A percentile compares a stretch with the other conserved stretches of the same genome.
Evolutionary conservation across 2,888 invertebrate genomes (phyloP).

Genomic region (Stomorhina lunata): DNA sequence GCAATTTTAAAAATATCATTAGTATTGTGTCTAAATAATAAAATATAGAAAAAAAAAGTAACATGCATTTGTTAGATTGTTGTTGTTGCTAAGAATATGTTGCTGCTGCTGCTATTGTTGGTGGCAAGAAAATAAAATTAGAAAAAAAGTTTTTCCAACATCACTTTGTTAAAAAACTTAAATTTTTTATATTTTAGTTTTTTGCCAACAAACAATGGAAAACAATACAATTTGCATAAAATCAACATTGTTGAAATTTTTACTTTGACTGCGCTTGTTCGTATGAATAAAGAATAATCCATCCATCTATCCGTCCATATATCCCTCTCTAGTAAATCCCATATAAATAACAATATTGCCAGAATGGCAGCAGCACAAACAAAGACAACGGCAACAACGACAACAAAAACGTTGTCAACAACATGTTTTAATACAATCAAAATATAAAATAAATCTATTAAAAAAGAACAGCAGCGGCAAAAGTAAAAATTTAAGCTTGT

Average conservation of each 20-base stretch:
- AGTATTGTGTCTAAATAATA: constrained; percentile 54
- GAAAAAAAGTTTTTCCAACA: background rate
- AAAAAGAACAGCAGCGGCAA: constrained; percentile 3
- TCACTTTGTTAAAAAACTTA: background rate
- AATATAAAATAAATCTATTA: constrained; percentile 38
- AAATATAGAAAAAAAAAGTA: background rate
- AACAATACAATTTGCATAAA: constrained; percentile 59
- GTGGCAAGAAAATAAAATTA: background rate
- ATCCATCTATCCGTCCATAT: background rate
- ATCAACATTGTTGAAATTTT: constrained; percentile 57
- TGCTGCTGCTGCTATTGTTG: background rate
- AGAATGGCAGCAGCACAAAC: background rate
- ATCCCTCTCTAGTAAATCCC: background rate
- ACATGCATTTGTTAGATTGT: background rate
- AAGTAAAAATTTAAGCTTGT: constrained; percentile 39
- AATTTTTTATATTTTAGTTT: background rate
- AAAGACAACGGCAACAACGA: background rate
- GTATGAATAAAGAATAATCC: constrained; percentile 15
- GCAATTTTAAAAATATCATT: constrained; percentile 47
- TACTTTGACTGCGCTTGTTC: constrained; percentile 36
- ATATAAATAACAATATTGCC: background rate
- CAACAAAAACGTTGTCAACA: constrained; percentile 9
- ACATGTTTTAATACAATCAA: constrained; percentile 24
- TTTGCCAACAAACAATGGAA: background rate
- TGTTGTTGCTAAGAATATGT: constrained; percentile 31